These are phyloP conservation scores for Upupa epops DNA, from an alignment of 2,113 vertebrate genomes.

Conservation along the genomic window DNA sequence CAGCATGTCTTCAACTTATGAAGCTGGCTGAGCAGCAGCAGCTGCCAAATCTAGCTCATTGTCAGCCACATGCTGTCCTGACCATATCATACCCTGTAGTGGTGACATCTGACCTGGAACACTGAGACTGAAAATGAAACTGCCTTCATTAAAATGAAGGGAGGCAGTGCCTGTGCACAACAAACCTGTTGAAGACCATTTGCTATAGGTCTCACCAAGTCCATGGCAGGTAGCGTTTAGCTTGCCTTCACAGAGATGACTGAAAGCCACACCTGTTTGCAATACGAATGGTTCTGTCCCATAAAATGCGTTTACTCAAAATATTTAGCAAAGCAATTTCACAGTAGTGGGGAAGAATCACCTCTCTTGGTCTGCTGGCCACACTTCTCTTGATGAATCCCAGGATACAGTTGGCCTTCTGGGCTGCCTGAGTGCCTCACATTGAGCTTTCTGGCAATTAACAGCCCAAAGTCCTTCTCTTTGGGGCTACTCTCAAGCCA, in stretches of 20 bases:
- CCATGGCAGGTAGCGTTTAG: fast-evolving
- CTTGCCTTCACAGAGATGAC: background rate
- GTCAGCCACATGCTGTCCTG: background rate
- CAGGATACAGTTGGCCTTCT: too few relatives aligned
- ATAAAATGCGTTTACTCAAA: background rate
- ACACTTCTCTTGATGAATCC: too few relatives aligned
- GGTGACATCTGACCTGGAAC: constrained; percentile 10
- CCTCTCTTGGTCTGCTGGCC: too few relatives aligned
- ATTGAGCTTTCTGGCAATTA: too few relatives aligned
- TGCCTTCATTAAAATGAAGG: background rate
- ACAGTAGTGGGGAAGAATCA: too few relatives aligned
- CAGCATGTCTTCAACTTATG: background rate
- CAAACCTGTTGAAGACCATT: background rate
- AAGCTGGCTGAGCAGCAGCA: constrained; percentile 14
- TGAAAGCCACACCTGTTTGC: background rate
- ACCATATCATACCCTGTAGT: background rate
- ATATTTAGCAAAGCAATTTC: background rate
- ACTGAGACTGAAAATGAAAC: background rate
- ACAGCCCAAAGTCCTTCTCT: too few relatives aligned
- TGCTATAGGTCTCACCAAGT: background rate
- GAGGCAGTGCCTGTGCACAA: background rate
- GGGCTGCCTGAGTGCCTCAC: too few relatives aligned
- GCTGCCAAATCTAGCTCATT: constrained; percentile 17
- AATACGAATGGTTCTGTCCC: background rate
- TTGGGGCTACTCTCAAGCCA: too few relatives aligned